Evolutionary conservation across 2,888 invertebrate species (phyloP), one percentile per base, ranked within the genome.

Genomic region (Elysia crispata): DNA sequence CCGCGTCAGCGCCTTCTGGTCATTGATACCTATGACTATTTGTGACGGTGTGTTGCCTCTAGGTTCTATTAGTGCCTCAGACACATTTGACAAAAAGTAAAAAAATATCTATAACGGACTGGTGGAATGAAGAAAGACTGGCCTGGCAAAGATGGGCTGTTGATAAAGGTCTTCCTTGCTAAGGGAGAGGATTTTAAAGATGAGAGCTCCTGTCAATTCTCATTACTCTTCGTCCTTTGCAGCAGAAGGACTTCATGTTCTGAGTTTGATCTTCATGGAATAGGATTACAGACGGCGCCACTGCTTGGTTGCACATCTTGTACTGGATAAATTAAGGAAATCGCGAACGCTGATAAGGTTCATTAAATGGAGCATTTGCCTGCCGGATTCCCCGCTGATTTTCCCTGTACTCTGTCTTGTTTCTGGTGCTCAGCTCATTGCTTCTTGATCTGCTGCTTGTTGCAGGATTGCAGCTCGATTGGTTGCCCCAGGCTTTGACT

Each of bases 191-290:
- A 33, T 70, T 41, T 70, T 41, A 13, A 70, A 70, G 70, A 33
- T 70, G 30, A 31, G 31, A 31, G 41, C 70, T 70, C 69, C 31
- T 69, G 69, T 69, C 69, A 69, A 69, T 69, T 69, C n/a, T 31
- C 69, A 69, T 23, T 69, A 70, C 70, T 70, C 33, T 70, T 41
- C 70, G 33, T 31, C 33, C 70, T 13, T 70, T 70, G 70, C 70
- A 70, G 41, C 70, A 70, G 70, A 41, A 70, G 70, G 33, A 31
- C 70, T 70, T 70, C 41, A 70, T 31, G 33, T 70, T 70, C n/a
- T 70, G 70, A 70, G 33, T 70, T 70, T 70, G 41, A 70, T 70
- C 70, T 70, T 70, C 70, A 41, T 70, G 70, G 41, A 70, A 70
- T 31, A 70, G 41, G 20, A 70, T 70, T 41, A 70, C 33, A 70